Percentiles rank a stretch among this genome's conserved stretches.
phyloP scores from a whole-genome alignment of 1,140 invertebrate species.

The Himalopsyche phryganea region DNA sequence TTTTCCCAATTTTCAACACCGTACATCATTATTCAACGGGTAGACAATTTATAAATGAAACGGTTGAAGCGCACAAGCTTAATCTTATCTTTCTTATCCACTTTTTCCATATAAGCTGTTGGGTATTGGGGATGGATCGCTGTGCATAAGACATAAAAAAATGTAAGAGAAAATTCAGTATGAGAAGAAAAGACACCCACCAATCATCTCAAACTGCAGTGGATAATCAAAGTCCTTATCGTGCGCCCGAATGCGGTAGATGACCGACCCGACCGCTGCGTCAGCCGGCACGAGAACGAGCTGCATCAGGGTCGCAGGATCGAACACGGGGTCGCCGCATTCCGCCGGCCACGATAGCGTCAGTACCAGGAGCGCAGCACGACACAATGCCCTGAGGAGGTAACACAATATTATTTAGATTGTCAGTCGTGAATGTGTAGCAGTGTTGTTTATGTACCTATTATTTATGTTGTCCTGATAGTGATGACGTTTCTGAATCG shows the following conservation, averaged over 20 bases:
- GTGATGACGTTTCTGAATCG: no score
- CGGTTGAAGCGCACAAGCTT: no score
- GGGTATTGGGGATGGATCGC: no score
- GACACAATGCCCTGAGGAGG: constrained; percentile 25
- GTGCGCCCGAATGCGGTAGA: constrained; percentile 80
- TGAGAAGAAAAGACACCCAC: constrained; percentile 42
- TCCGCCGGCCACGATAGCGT: constrained; percentile 34
- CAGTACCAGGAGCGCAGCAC: constrained; percentile 42
- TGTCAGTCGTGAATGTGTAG: no score
- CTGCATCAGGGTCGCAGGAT: constrained; percentile 74
- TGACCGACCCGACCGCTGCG: constrained; percentile 74
- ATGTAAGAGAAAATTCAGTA: no score
- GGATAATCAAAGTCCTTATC: constrained; percentile 86
- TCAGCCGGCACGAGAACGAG: constrained; percentile 77
- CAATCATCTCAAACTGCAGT: constrained; percentile 73
- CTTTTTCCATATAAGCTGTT: no score
- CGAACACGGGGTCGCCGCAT: constrained; percentile 70
- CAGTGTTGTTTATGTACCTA: neutral
- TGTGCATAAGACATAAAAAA: no score
- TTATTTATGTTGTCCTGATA: no score
- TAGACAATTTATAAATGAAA: no score
- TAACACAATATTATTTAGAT: neutral
- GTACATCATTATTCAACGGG: no score
- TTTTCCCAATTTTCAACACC: no score
- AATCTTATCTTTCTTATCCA: no score